phyloP scores from a whole-genome alignment of 2,113 vertebrate species.

The Zosterops lateralis region DNA sequence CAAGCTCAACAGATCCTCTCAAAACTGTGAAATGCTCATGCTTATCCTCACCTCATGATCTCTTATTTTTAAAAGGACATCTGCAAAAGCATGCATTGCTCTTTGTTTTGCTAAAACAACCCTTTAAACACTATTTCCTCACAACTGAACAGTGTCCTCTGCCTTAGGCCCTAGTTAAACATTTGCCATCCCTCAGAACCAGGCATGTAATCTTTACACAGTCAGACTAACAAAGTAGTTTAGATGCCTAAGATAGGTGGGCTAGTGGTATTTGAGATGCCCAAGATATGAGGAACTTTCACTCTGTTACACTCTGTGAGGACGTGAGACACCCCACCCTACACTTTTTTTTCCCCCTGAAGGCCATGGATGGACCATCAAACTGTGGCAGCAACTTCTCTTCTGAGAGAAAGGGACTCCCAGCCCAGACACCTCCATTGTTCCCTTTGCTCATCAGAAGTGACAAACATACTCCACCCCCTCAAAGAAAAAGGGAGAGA shows the following conservation, averaged over 20 bases:
- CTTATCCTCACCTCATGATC: not conserved
- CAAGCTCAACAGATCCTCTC: not conserved
- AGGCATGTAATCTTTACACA: not conserved
- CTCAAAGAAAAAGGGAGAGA: fast-evolving
- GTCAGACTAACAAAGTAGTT: not conserved
- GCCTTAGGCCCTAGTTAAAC: not conserved
- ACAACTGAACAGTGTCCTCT: not conserved
- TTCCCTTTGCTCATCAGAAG: not conserved
- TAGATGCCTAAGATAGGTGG: not conserved
- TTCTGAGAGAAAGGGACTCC: not conserved
- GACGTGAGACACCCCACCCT: fast-evolving
- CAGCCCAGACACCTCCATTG: not conserved
- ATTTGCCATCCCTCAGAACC: not conserved
- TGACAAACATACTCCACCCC: not conserved
- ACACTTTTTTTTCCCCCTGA: not conserved
- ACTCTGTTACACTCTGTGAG: not conserved
- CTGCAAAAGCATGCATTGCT: not conserved
- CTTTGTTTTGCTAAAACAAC: not conserved
- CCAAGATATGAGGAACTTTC: not conserved
- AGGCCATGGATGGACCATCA: not conserved
- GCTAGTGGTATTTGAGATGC: not conserved
- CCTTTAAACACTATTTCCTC: not conserved
- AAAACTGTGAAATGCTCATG: not conserved
- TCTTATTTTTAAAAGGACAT: not conserved
- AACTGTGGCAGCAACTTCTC: not conserved